Base-by-base conservation (phyloP, 2,797 vertebrate species). In the Peromyscus attwateri region DNA sequence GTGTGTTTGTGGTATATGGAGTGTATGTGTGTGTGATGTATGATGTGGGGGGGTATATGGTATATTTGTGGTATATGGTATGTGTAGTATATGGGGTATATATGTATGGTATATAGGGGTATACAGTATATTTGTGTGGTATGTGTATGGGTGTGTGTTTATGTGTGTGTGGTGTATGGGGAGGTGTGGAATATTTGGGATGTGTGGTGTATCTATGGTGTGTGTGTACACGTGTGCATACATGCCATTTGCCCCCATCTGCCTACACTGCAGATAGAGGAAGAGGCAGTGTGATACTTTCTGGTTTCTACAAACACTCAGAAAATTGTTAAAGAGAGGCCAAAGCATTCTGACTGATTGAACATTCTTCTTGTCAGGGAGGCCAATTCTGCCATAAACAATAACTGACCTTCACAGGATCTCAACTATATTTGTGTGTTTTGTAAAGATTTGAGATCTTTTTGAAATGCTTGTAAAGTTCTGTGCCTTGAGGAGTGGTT, bases 181-280 rank as follows among this genome's bases (percentile, higher is more conserved):
- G 6, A 34, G 13, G 66, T 34, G 13, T 57, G 6, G 57, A 25
- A 6, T 13, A 25, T 43, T 0, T 3, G 13, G 62, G 60, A 16
- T 19, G 6, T 75, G 14, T 73, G n/a, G 43, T 85, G 13, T 70
- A 2, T n/a, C 43, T 17, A 68, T 43, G 17, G 10, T 46, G 1
- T n/a, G 55, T 81, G 77, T 37, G 29, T n/a, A 17, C n/a, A 27
- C 2, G 6, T 23, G 12, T 1, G 1, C 1, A 0, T 0, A 1
- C 16, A 25, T 23, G 4, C 14, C 21, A 0, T n/a, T 16, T 5
- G n/a, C 37, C 46, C n/a, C 17, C 34, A 25, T 34, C 25, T 16
- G 29, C 23, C 80, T 77, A 11, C 40, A 31, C 43, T 16, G 14
- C 29, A 21, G 34, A 3, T 3, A 70, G 80, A 37, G 1, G 29